phyloP scores from a whole-genome alignment of 2,888 invertebrate species.

The Ophion ventricosus region DNA sequence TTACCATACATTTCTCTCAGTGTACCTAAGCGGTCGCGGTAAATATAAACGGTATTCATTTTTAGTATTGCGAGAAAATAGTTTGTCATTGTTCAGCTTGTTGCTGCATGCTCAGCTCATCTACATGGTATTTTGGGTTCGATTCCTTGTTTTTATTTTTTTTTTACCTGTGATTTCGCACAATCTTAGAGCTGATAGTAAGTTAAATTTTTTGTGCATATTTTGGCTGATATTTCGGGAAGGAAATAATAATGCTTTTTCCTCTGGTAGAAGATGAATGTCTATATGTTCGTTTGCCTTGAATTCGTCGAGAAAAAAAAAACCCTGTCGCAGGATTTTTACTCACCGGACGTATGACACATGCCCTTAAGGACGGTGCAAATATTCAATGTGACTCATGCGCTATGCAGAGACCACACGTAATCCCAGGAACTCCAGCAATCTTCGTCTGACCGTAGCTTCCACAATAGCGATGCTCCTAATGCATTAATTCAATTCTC shows the following conservation, averaged over 20 bases:
- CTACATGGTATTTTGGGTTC: too few relatives aligned
- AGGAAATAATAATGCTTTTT: not conserved
- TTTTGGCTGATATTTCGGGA: not conserved
- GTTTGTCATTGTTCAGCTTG: too few relatives aligned
- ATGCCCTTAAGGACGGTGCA: not conserved
- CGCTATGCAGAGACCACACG: not conserved
- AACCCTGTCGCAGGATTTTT: not conserved
- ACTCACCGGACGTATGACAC: not conserved
- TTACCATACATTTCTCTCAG: too few relatives aligned
- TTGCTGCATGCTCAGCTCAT: too few relatives aligned
- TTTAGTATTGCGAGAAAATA: too few relatives aligned
- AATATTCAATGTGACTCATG: not conserved
- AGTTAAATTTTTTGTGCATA: too few relatives aligned
- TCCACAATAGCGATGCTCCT: not conserved
- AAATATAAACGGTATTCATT: too few relatives aligned
- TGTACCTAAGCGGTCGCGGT: too few relatives aligned
- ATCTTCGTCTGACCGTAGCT: not conserved
- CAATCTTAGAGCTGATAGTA: too few relatives aligned
- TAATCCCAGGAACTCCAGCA: not conserved
- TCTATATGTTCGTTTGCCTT: not conserved
- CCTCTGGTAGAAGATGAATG: too few relatives aligned
- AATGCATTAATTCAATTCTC: not conserved
- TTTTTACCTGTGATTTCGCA: too few relatives aligned
- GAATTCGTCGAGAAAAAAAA: not conserved
- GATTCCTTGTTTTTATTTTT: too few relatives aligned